Base-by-base conservation (phyloP, 2,888 invertebrate genomes). In the Ferrisia virgata region DNA sequence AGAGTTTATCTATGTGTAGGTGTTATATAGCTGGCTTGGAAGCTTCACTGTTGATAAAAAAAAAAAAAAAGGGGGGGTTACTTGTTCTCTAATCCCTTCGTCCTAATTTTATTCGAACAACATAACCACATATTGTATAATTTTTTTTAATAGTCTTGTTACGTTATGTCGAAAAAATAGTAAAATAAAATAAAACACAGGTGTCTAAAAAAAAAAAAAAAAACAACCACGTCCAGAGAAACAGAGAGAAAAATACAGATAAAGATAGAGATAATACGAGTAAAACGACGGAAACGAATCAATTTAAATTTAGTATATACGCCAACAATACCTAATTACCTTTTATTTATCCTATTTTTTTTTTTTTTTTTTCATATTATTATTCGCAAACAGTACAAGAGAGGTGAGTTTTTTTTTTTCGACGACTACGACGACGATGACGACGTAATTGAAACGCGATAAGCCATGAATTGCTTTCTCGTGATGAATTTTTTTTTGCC, bases 281-380 rank as follows among this genome's bases (percentile, higher is more conserved):
- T n/a, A 40, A 82, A 82, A 58, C 39, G 72, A 82, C 82, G 82
- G 82, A 82, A 82, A 82, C 82, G 82, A 82, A 82, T 82, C 82
- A 82, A 82, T 82, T 82, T 72, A 39, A 40, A 39, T 40, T 39
- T 64, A 72, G 72, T 33, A 72, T n/a, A n/a, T 33, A 25, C 25
- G 18, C 33, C 33, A 18, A 72, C 72, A 72, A 72, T 72, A 33
- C 25, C 33, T 72, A 72, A 72, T 72, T 72, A 72, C 72, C 31
- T 72, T 31, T 47, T 64, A 31, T 64, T 64, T 64, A 64, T 64
- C 8, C 47, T 47, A 6, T 47, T 47, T 47, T 47, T 47, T 40
- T 40, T 18, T n/a, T n/a, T n/a, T n/a, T n/a, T n/a, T n/a, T n/a
- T n/a, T n/a, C n/a, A n/a, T n/a, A n/a, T 58, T 6, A 58, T 28